A percentile compares a stretch with the other conserved stretches of the same genome.
Evolutionary conservation across 2,888 invertebrate genomes (phyloP).

Genomic region (Deilephila porcellus): DNA sequence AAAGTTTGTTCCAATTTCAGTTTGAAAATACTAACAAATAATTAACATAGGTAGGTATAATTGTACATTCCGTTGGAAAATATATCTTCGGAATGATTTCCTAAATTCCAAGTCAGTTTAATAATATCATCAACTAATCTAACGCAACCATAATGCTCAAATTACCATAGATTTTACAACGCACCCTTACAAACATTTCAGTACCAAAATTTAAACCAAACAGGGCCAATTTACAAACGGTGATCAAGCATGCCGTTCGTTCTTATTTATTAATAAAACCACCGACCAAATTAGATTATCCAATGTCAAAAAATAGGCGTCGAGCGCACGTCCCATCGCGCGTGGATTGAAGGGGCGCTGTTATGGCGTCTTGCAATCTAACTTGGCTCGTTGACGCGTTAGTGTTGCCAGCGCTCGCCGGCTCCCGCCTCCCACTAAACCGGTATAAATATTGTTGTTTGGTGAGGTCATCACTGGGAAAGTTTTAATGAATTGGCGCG

Average conservation of each 20-base stretch:
- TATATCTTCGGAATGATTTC: too few species aligned
- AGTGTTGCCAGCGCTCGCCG: slow-evolving; percentile 58
- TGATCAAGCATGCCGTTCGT: slow-evolving; percentile 36
- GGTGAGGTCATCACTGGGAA: slow-evolving; percentile 59
- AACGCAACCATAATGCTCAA: too few species aligned
- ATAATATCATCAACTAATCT: too few species aligned
- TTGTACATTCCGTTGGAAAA: too few species aligned
- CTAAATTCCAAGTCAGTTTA: too few species aligned
- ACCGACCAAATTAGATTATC: slow-evolving; percentile 55
- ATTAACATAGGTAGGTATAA: too few species aligned
- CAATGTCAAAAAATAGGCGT: slow-evolving; percentile 49
- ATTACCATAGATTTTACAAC: too few species aligned
- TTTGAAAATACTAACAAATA: too few species aligned
- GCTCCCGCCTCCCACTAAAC: slow-evolving; percentile 40
- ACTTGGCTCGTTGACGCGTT: slow-evolving; percentile 75
- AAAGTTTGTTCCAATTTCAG: too few species aligned
- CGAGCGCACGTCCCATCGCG: slow-evolving; percentile 51
- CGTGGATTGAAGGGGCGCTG: slow-evolving; percentile 57
- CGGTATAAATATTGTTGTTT: slow-evolving; percentile 60
- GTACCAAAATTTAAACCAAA: slow-evolving; percentile 8
- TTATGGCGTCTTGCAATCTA: slow-evolving; percentile 70
- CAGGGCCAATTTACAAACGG: slow-evolving; percentile 41
- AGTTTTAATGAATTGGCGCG: slow-evolving; percentile 77
- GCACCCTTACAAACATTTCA: too few species aligned
- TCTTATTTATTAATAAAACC: slow-evolving; percentile 58